These are phyloP conservation scores for Gymnodraco acuticeps DNA, from an alignment of 2,797 vertebrate species.

Conservation along the genomic window DNA sequence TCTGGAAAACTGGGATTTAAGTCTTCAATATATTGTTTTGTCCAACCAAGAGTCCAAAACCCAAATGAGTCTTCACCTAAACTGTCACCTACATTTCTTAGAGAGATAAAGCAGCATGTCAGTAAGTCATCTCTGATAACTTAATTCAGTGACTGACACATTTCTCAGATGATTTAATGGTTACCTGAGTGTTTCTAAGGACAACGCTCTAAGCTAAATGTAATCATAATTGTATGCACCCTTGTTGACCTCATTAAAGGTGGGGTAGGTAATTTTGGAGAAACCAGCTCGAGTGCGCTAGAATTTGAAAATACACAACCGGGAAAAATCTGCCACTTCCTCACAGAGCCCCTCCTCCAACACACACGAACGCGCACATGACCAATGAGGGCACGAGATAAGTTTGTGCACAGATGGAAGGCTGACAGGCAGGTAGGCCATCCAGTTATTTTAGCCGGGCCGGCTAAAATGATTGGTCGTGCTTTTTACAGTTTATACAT, in stretches of 20 bases:
- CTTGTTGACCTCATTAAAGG: slow-evolving; percentile 4
- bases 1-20: not conserved
- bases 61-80: slow-evolving; percentile 12
- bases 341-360: too few species aligned
- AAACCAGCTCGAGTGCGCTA: too few species aligned
- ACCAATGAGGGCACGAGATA: too few species aligned
- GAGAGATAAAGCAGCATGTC: slow-evolving; percentile 7
- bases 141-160: slow-evolving; percentile 26
- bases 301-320: too few species aligned
- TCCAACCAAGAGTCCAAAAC: not conserved
- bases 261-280: too few species aligned
- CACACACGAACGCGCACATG: too few species aligned
- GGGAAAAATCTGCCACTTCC: too few species aligned
- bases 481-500: too few species aligned
- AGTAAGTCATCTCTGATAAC: slow-evolving; percentile 19
- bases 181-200: slow-evolving; percentile 13
- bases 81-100: slow-evolving; percentile 13
- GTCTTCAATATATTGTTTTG: not conserved
- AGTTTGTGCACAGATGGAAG: too few species aligned
- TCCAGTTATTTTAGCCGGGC: too few species aligned
- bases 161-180: slow-evolving; percentile 10
- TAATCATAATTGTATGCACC: slow-evolving; percentile 5
- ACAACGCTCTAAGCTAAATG: slow-evolving; percentile 12
- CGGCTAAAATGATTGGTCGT: too few species aligned
- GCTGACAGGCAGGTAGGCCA: too few species aligned